Conservation (phyloP, 1,140 invertebrate species). For the Habropoda laboriosa region DNA sequence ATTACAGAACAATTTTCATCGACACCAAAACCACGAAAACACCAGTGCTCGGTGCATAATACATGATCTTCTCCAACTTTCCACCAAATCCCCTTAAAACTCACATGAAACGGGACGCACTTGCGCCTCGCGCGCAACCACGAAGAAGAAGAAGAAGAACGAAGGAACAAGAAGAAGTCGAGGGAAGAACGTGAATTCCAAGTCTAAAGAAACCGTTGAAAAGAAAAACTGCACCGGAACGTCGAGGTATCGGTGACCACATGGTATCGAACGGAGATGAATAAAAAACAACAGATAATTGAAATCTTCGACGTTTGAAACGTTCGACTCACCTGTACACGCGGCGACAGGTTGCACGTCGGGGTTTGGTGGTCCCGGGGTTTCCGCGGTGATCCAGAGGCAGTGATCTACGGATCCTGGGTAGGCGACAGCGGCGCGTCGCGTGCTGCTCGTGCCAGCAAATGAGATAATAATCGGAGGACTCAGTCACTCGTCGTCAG, state of each 20-base stretch:
- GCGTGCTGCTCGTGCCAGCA: conserved; percentile 75
- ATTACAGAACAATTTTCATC: neutral
- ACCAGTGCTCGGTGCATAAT: neutral
- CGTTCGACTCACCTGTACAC: conserved; percentile 55
- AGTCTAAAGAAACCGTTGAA: neutral
- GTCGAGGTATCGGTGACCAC: too few species aligned
- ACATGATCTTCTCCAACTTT: neutral
- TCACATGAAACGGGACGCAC: neutral
- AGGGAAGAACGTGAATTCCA: neutral
- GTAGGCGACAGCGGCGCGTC: conserved; percentile 8
- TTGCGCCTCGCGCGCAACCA: neutral
- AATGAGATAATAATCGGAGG: conserved; percentile 81
- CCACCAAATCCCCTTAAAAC: neutral
- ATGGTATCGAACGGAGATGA: too few species aligned
- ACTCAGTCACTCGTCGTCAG: conserved; percentile 73
- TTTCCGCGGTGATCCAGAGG: conserved; percentile 33
- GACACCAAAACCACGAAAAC: neutral
- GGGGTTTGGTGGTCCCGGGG: neutral
- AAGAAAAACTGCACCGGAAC: too few species aligned
- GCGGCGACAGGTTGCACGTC: conserved; percentile 29
- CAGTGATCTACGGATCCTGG: conserved; percentile 55
- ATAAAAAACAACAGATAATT: neutral
- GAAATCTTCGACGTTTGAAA: too few species aligned
- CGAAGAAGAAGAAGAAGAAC: neutral
- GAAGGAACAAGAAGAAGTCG: neutral